Evolutionary conservation across 2,797 vertebrate species (phyloP).

Genomic region (Lepilemur septentrionalis): DNA sequence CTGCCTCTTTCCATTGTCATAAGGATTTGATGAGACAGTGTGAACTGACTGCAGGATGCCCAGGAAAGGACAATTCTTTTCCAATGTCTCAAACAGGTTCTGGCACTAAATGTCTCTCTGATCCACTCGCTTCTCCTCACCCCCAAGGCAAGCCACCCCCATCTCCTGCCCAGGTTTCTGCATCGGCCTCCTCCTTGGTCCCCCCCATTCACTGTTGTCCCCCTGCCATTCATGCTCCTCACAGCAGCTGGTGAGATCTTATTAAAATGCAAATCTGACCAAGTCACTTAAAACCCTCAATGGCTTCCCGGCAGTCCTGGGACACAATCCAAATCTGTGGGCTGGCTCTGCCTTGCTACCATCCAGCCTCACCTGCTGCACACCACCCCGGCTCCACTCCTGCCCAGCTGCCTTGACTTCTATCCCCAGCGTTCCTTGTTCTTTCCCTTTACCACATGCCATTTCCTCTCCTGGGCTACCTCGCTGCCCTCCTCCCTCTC

Average conservation of each 20-base stretch:
- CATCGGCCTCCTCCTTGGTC: neutral
- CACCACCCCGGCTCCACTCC: neutral
- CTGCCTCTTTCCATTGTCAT: neutral
- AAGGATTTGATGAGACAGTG: neutral
- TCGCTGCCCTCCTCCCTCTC: neutral
- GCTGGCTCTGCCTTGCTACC: neutral
- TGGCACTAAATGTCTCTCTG: neutral
- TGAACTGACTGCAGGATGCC: neutral
- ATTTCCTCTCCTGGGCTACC: neutral
- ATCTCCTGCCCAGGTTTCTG: neutral
- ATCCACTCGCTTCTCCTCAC: neutral
- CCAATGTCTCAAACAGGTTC: neutral
- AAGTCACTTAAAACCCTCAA: neutral
- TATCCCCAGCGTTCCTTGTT: neutral
- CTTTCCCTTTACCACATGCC: neutral
- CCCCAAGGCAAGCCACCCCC: neutral
- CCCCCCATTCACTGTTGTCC: neutral
- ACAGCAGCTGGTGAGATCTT: neutral
- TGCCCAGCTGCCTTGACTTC: neutral
- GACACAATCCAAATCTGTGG: neutral
- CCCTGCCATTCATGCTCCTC: neutral
- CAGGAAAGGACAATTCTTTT: neutral
- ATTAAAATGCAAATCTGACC: constrained; percentile 41
- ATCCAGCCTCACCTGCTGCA: neutral
- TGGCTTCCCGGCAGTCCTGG: neutral